Conservation (phyloP, 2,113 vertebrate species). For the Herpailurus yagouaroundi region DNA sequence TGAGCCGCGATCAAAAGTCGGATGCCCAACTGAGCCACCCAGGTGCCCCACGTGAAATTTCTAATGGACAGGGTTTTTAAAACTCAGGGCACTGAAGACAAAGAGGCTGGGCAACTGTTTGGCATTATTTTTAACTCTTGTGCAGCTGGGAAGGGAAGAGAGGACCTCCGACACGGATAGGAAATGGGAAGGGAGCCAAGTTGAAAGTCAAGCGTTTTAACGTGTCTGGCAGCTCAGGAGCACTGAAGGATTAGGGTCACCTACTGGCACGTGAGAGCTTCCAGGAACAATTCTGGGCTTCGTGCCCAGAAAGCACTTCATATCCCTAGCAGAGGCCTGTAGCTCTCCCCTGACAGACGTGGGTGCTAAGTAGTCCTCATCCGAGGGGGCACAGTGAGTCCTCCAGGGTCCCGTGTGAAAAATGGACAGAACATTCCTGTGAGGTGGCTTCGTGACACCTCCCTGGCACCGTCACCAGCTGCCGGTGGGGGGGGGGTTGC, state of each 20-base stretch:
- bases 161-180: background rate
- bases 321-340: background rate
- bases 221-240: background rate
- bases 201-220: slow-evolving; percentile 16
- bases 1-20: no score
- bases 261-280: background rate
- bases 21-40: no score
- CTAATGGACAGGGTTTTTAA: background rate
- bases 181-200: background rate
- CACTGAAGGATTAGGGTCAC: background rate
- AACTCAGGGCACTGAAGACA: background rate
- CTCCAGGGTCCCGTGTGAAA: background rate
- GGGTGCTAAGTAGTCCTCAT: background rate
- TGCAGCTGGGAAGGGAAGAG: background rate
- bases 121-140: slow-evolving; percentile 6
- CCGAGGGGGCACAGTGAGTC: background rate
- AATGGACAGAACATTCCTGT: background rate
- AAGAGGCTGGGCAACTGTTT: background rate
- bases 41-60: background rate
- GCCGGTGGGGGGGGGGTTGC: background rate
- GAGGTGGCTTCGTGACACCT: background rate
- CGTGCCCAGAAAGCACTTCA: background rate
- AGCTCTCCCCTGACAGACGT: background rate
- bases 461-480: accelerated
- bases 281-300: background rate